Conservation (phyloP, 2,888 invertebrate genomes). For the Ennomos quercinarius region DNA sequence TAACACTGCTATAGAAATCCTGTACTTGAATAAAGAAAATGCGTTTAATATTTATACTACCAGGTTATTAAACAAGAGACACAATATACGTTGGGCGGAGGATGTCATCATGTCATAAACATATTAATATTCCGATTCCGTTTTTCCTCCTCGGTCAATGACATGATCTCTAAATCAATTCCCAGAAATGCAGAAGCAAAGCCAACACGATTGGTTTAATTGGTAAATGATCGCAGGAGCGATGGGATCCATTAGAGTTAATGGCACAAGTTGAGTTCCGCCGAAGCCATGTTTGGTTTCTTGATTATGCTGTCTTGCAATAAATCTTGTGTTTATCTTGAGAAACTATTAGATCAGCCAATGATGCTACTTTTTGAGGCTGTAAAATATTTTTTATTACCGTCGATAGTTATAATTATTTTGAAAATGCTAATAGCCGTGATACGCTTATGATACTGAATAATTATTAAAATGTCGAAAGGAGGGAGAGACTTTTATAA, state of each 20-base stretch:
- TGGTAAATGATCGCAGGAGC: constrained; percentile 33
- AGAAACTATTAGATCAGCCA: not conserved
- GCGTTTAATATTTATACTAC: too few relatives aligned
- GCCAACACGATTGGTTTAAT: constrained; percentile 29
- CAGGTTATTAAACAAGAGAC: too few relatives aligned
- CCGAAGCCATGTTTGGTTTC: constrained; percentile 8
- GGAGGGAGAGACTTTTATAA: constrained; percentile 28
- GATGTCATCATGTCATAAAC: constrained; percentile 25
- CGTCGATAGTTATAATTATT: too few relatives aligned
- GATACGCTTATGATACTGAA: too few relatives aligned
- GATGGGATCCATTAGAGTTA: constrained; percentile 26
- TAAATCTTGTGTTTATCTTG: constrained; percentile 29
- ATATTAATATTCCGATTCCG: constrained; percentile 9
- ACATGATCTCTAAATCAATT: constrained; percentile 30
- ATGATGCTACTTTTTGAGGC: not conserved
- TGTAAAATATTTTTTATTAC: too few relatives aligned
- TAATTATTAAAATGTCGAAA: constrained; percentile 1
- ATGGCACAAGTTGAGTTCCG: constrained; percentile 17
- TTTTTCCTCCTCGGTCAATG: constrained; percentile 16
- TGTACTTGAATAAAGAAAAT: too few relatives aligned
- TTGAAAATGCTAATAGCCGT: too few relatives aligned
- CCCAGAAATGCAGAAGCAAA: constrained; percentile 24
- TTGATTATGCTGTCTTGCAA: constrained; percentile 31
- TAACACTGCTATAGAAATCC: not conserved
- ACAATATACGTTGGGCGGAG: not conserved